Evolutionary conservation across 1,140 invertebrate genomes (phyloP).

Genomic region (Drosophila dunni): DNA sequence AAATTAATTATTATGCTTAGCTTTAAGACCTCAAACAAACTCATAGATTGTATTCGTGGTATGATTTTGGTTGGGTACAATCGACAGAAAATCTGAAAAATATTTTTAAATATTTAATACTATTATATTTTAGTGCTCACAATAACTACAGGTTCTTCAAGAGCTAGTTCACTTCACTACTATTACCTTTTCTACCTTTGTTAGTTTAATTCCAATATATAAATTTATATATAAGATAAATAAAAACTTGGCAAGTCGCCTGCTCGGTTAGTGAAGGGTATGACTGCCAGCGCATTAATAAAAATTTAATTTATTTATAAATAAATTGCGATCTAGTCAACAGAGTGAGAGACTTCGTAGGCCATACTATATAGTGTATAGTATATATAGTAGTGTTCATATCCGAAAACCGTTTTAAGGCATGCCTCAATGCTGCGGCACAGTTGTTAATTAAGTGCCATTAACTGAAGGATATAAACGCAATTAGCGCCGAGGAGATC

Average conservation of each 20-base stretch:
- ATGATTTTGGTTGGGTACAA: too few species aligned
- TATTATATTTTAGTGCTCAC: too few species aligned
- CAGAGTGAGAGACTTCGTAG: neutral
- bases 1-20: too few species aligned
- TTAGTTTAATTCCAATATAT: too few species aligned
- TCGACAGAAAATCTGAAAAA: too few species aligned
- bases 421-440: conserved; percentile 70
- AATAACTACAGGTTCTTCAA: too few species aligned
- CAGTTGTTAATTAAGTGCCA: conserved; percentile 83
- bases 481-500: conserved; percentile 79
- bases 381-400: conserved; percentile 8
- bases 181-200: too few species aligned
- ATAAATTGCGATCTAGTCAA: conserved; percentile 49
- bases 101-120: too few species aligned
- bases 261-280: conserved; percentile 5
- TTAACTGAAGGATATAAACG: conserved; percentile 83
- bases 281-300: conserved; percentile 4
- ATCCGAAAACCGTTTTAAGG: conserved; percentile 50
- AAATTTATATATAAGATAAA: neutral
- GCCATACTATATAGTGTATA: too few species aligned
- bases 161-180: too few species aligned
- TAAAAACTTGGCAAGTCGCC: neutral
- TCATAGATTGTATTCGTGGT: too few species aligned
- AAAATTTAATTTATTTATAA: conserved; percentile 11
- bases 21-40: too few species aligned